Conservation (phyloP, 2,113 vertebrate genomes). For the Amia ocellicauda region DNA sequence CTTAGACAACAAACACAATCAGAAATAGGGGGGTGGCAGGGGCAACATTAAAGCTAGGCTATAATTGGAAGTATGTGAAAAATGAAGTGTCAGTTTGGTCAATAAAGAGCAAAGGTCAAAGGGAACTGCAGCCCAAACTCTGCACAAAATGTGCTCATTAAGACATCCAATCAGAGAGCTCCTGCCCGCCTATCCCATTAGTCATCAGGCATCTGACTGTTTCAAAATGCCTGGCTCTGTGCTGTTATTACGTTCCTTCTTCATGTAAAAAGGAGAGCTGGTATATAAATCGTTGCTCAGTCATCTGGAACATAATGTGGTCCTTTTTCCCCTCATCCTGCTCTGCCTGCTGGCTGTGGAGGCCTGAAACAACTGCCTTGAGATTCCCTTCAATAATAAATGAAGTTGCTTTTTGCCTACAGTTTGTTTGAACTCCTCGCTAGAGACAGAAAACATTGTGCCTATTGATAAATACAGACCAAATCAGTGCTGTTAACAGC, state of each 20-base stretch:
- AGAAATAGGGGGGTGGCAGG: constrained; percentile 21
- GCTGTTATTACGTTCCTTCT: constrained; percentile 72
- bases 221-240: constrained; percentile 56
- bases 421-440: constrained; percentile 64
- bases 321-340: constrained; percentile 52
- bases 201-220: constrained; percentile 75
- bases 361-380: constrained; percentile 72
- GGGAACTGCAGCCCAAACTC: constrained; percentile 81
- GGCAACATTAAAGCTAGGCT: constrained; percentile 66
- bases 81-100: constrained; percentile 97
- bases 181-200: constrained; percentile 82
- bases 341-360: constrained; percentile 65
- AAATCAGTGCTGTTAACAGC: constrained; percentile 7
- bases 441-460: constrained; percentile 40
- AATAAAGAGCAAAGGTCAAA: constrained; percentile 94
- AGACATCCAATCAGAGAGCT: constrained; percentile 81
- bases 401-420: constrained; percentile 75
- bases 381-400: constrained; percentile 81
- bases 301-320: constrained; percentile 73
- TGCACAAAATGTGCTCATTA: constrained; percentile 88
- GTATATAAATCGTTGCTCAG: constrained; percentile 72
- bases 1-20: no score
- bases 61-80: constrained; percentile 98
- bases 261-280: constrained; percentile 58
- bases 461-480: constrained; percentile 39